A percentile compares a stretch with the other conserved stretches of the same genome.
Conservation (phyloP, 2,888 invertebrate genomes). For the Argynnis bischoffii region DNA sequence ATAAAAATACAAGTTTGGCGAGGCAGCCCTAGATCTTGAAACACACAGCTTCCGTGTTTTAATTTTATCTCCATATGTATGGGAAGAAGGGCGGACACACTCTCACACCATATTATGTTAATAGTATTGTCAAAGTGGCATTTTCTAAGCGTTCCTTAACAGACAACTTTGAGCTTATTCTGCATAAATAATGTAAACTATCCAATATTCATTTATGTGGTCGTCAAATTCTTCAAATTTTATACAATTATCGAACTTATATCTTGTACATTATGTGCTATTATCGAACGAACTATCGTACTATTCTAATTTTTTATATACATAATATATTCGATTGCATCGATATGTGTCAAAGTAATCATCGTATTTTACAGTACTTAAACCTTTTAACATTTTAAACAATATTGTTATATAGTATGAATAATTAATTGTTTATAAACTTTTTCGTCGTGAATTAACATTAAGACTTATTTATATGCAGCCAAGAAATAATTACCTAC, state of each 20-base stretch:
- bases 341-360: conserved; percentile 29
- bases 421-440: too few relatives aligned
- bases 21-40: conserved; percentile 35
- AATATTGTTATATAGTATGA: conserved; percentile 8
- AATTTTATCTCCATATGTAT: conserved; percentile 47
- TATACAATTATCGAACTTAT: not conserved
- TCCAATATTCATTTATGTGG: conserved; percentile 29
- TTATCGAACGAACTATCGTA: not conserved
- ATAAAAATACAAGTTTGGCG: conserved; percentile 22
- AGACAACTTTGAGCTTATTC: conserved; percentile 36
- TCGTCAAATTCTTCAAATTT: not conserved
- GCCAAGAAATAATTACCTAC: too few relatives aligned
- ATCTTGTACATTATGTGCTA: too few relatives aligned
- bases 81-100: conserved; percentile 48
- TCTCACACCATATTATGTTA: conserved; percentile 53
- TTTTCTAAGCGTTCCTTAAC: conserved; percentile 28
- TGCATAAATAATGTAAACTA: conserved; percentile 23
- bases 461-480: too few relatives aligned
- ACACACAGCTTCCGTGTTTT: conserved; percentile 47
- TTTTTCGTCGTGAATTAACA: too few relatives aligned
- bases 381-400: too few relatives aligned
- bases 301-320: not conserved
- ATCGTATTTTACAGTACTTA: conserved; percentile 9
- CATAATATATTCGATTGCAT: conserved; percentile 19
- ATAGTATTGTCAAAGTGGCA: conserved; percentile 40